Conservation (phyloP, 92 coral and sea anemone species). For the Diadumene lineata region DNA sequence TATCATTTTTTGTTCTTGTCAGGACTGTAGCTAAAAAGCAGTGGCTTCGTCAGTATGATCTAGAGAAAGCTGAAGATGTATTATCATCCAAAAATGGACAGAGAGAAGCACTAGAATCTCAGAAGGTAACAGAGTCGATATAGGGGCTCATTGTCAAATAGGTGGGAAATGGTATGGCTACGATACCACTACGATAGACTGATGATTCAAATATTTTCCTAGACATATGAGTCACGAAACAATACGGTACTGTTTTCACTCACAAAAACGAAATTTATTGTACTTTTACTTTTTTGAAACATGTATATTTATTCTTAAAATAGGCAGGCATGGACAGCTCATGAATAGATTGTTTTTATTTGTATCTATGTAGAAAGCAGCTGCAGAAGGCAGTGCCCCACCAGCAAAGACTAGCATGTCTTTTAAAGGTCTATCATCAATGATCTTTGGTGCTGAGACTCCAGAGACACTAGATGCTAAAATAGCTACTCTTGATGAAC, state of each 20-base stretch:
- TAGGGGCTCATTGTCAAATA: too few relatives aligned
- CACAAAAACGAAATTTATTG: too few relatives aligned
- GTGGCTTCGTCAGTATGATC: slow-evolving; percentile 90
- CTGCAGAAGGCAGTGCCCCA: slow-evolving; percentile 74
- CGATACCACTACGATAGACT: too few relatives aligned
- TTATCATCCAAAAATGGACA: slow-evolving; percentile 69
- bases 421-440: slow-evolving; percentile 89
- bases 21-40: slow-evolving; percentile 91
- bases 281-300: too few relatives aligned
- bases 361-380: slow-evolving; percentile 27
- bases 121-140: slow-evolving; percentile 64
- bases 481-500: slow-evolving; percentile 73
- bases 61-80: slow-evolving; percentile 89
- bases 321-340: too few relatives aligned
- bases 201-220: too few relatives aligned
- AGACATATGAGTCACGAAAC: too few relatives aligned
- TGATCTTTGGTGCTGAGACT: slow-evolving; percentile 96
- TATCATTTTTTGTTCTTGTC: background rate
- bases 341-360: too few relatives aligned
- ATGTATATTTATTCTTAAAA: too few relatives aligned
- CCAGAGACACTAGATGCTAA: slow-evolving; percentile 78
- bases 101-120: slow-evolving; percentile 69
- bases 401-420: slow-evolving; percentile 80
- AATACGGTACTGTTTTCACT: too few relatives aligned
- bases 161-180: too few relatives aligned